phyloP scores from a whole-genome alignment of 2,888 invertebrate genomes.

The Syrphus vitripennis region DNA sequence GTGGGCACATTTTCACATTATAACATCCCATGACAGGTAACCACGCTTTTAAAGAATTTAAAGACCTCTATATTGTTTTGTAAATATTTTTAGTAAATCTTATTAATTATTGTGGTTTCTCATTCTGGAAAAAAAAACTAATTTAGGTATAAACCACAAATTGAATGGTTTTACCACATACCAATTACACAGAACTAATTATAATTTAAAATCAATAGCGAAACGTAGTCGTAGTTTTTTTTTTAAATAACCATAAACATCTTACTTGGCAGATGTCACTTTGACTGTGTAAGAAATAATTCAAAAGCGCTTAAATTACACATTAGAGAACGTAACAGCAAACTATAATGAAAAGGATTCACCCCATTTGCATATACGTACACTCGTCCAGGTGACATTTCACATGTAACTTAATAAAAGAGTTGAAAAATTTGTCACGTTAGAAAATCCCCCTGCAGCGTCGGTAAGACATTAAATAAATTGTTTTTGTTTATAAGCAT shows the following conservation, averaged over 20 bases:
- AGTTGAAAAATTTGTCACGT: slow-evolving; percentile 55
- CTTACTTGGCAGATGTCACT: slow-evolving; percentile 55
- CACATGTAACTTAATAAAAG: slow-evolving; percentile 59
- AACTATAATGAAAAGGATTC: slow-evolving; percentile 42
- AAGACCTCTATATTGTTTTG: slow-evolving; percentile 37
- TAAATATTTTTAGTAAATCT: slow-evolving; percentile 42
- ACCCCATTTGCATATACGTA: slow-evolving; percentile 49
- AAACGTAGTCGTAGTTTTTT: background rate
- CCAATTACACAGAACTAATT: background rate
- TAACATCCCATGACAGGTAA: background rate
- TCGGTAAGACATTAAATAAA: background rate
- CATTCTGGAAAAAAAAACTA: background rate
- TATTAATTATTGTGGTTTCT: background rate
- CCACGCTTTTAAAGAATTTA: background rate
- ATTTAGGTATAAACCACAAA: background rate
- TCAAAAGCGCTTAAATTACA: slow-evolving; percentile 45
- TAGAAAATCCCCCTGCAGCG: background rate
- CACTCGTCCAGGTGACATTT: slow-evolving; percentile 64
- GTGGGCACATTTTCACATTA: background rate
- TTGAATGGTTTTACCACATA: background rate
- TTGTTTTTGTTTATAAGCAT: background rate
- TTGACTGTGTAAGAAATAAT: slow-evolving; percentile 10
- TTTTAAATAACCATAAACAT: slow-evolving; percentile 10
- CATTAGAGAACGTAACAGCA: slow-evolving; percentile 13
- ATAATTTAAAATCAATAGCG: slow-evolving; percentile 57